Percentiles rank a stretch among this genome's conserved stretches.
phyloP scores from a whole-genome alignment of 2,888 invertebrate genomes.

The Lasioglossum lativentre region DNA sequence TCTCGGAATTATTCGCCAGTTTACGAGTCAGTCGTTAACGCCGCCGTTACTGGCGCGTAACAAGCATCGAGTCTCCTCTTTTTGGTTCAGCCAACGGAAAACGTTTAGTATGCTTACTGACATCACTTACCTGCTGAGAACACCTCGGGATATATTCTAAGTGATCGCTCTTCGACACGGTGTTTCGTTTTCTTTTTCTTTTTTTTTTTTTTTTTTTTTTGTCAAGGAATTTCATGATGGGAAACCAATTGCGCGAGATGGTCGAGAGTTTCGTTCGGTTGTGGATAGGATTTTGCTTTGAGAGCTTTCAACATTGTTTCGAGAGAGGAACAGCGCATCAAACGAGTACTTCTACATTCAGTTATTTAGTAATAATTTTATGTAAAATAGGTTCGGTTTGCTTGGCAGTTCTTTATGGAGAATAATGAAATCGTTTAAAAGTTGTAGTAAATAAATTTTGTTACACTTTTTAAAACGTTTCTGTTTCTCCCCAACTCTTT shows the following conservation, averaged over 20 bases:
- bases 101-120: slow-evolving; percentile 58
- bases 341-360: not conserved
- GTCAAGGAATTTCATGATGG: not conserved
- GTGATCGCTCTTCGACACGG: slow-evolving; percentile 10
- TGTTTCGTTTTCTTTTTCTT: too few relatives aligned
- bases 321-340: not conserved
- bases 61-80: slow-evolving; percentile 59
- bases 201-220: not conserved
- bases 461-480: too few relatives aligned
- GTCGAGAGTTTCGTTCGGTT: not conserved
- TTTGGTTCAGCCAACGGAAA: slow-evolving; percentile 36
- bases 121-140: slow-evolving; percentile 67
- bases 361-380: too few relatives aligned
- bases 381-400: too few relatives aligned
- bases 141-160: slow-evolving; percentile 19
- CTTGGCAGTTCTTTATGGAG: too few relatives aligned
- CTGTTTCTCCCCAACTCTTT: not conserved
- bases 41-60: slow-evolving; percentile 54
- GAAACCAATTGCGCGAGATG: not conserved
- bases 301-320: not conserved
- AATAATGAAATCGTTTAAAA: not conserved
- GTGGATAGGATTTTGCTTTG: not conserved
- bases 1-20: slow-evolving; percentile 69
- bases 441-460: not conserved
- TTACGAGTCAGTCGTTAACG: slow-evolving; percentile 50